These are phyloP conservation scores for Spodoptera exigua DNA, from an alignment of 2,888 invertebrate genomes.

Conservation along the genomic window DNA sequence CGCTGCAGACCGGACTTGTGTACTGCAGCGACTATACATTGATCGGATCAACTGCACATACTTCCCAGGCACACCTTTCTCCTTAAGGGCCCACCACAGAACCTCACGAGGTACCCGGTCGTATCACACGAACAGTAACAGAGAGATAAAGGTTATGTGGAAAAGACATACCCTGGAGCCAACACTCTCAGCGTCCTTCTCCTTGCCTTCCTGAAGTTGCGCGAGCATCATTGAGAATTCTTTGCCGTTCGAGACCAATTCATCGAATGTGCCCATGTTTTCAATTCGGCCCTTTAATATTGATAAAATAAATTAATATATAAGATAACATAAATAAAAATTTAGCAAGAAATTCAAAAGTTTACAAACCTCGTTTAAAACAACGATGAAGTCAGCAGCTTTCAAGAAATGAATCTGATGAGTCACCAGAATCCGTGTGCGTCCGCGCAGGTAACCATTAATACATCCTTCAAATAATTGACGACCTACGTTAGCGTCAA, in stretches of 20 bases:
- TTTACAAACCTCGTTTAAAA: constrained; percentile 84
- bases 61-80: no score
- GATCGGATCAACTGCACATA: no score
- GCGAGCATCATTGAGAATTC: constrained; percentile 89
- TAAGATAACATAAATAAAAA: background rate
- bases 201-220: constrained; percentile 80
- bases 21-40: no score
- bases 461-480: constrained; percentile 94
- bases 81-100: no score
- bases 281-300: constrained; percentile 86
- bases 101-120: no score
- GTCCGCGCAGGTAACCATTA: constrained; percentile 90
- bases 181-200: constrained; percentile 76
- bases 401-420: constrained; percentile 96
- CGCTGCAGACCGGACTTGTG: no score
- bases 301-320: background rate
- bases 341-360: background rate
- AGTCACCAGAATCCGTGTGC: constrained; percentile 94
- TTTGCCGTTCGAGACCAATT: constrained; percentile 87
- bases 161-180: constrained; percentile 69
- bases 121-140: no score
- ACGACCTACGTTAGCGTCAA: constrained; percentile 94
- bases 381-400: constrained; percentile 91
- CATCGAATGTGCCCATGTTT: constrained; percentile 90
- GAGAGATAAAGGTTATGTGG: background rate